These are phyloP conservation scores for Chromis chromis DNA, from an alignment of 2,797 vertebrate species.

Conservation along the genomic window DNA sequence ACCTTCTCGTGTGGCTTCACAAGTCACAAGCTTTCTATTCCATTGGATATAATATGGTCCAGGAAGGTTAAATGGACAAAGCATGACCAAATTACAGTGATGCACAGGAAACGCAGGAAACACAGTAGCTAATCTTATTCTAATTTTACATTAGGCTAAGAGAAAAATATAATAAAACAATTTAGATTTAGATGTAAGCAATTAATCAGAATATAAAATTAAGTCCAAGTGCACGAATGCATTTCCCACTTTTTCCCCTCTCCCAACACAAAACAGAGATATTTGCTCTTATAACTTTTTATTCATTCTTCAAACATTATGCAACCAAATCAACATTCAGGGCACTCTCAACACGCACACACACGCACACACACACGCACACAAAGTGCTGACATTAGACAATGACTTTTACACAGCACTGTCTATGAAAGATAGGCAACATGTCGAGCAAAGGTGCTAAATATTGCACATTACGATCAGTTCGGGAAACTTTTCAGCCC, in stretches of 20 bases:
- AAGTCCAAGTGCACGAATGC: not conserved
- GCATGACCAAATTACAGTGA: too few relatives aligned
- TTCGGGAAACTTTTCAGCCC: conserved; percentile 55
- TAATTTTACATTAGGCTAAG: not conserved
- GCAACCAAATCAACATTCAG: conserved; percentile 55
- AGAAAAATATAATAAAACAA: not conserved
- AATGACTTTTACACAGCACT: conserved; percentile 63
- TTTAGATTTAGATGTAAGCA: not conserved
- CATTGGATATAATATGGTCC: not conserved
- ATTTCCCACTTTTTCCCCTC: not conserved
- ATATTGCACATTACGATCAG: conserved; percentile 89
- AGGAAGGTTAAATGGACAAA: too few relatives aligned
- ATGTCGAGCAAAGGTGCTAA: conserved; percentile 73
- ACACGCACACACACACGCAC: conserved; percentile 23
- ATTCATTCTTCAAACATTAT: conserved; percentile 63
- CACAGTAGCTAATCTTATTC: too few relatives aligned
- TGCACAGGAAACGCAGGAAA: too few relatives aligned
- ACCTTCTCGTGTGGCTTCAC: too few relatives aligned
- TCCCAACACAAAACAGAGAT: not conserved
- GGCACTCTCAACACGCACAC: conserved; percentile 4
- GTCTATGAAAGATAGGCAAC: conserved; percentile 73
- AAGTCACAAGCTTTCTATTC: too few relatives aligned
- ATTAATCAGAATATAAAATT: not conserved
- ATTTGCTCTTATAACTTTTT: conserved; percentile 50
- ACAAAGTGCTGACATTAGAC: conserved; percentile 75